Conservation (phyloP, 2,797 vertebrate genomes). For the Myiotriccus ornatus region DNA sequence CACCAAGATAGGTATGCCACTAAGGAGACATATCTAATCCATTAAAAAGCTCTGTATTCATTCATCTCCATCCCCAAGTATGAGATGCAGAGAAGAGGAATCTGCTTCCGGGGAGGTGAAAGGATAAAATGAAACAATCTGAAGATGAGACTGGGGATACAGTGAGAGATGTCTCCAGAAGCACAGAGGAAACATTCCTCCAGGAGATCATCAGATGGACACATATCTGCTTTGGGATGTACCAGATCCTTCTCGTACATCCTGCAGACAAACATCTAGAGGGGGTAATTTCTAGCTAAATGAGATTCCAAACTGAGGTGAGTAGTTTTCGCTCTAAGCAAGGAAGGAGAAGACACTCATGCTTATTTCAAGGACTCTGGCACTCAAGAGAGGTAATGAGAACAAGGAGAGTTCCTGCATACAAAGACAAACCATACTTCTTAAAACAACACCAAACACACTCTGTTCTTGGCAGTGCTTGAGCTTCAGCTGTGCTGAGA, state of each 20-base stretch:
- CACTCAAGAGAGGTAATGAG: constrained; percentile 11
- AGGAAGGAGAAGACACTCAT: not conserved
- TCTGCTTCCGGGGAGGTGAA: not conserved
- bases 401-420: not conserved
- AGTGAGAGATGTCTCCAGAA: not conserved
- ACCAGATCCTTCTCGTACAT: not conserved
- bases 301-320: not conserved
- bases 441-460: not conserved
- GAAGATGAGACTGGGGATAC: not conserved
- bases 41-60: not conserved
- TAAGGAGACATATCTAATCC: not conserved
- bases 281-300: not conserved
- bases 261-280: not conserved
- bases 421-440: not conserved
- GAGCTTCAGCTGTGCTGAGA: constrained; percentile 57
- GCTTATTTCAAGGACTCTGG: not conserved
- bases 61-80: not conserved
- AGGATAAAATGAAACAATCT: not conserved
- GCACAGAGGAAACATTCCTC: not conserved
- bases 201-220: not conserved
- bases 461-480: constrained; percentile 54
- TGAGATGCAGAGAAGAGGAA: not conserved
- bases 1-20: not conserved
- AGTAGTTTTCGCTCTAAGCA: not conserved
- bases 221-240: not conserved